phyloP scores from a whole-genome alignment of 2,113 vertebrate genomes.

The pig (Sus scrofa) region DNA sequence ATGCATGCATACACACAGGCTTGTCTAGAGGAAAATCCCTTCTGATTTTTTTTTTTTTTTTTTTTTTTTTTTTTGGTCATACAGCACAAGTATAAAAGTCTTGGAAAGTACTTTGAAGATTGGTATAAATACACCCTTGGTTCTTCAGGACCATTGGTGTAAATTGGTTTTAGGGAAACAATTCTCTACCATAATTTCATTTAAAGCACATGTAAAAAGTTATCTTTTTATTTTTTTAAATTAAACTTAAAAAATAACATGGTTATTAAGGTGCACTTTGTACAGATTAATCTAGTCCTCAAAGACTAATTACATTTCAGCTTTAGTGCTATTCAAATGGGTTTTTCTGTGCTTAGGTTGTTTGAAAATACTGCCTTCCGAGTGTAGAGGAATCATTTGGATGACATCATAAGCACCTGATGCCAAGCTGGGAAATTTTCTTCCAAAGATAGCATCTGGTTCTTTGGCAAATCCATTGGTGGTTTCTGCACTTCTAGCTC shows the following conservation, averaged over 20 bases:
- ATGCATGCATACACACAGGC: background rate
- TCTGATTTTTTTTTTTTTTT: no score
- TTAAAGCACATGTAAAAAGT: background rate
- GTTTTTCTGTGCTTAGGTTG: slow-evolving; percentile 57
- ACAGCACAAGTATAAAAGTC: background rate
- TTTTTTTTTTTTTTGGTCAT: background rate
- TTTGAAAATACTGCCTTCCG: slow-evolving; percentile 79
- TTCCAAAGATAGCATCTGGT: slow-evolving; percentile 88
- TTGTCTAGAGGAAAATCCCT: background rate
- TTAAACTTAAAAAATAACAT: background rate
- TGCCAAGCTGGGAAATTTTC: slow-evolving; percentile 83
- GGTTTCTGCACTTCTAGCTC: slow-evolving; percentile 76
- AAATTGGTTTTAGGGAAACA: background rate
- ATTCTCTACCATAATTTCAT: background rate
- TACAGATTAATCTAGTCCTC: background rate
- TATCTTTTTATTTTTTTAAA: background rate
- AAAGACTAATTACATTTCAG: slow-evolving; percentile 54
- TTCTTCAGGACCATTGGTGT: background rate
- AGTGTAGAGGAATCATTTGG: slow-evolving; percentile 80
- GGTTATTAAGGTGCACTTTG: background rate
- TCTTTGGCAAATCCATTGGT: slow-evolving; percentile 84
- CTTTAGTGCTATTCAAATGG: slow-evolving; percentile 35
- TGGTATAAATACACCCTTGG: background rate
- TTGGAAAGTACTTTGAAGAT: background rate
- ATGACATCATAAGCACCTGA: slow-evolving; percentile 74